A percentile compares a stretch with the other conserved stretches of the same genome.
Conservation (phyloP, 2,797 vertebrate species). For the Scleropages formosus region DNA sequence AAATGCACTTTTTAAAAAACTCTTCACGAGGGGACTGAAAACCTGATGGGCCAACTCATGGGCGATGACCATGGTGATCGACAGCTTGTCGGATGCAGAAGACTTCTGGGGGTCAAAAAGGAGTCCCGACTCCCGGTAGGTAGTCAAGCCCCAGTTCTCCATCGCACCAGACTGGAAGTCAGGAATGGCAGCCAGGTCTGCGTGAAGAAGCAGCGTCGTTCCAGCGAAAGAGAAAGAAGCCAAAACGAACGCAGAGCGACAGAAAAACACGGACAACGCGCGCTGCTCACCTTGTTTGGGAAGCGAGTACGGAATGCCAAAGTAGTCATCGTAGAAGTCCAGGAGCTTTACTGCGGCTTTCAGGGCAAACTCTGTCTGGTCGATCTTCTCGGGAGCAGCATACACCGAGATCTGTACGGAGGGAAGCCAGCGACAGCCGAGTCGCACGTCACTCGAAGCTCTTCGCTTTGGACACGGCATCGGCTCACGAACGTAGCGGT, state of each 20-base stretch:
- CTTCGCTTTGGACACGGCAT: neutral
- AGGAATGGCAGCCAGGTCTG: constrained; percentile 88
- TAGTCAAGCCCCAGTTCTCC: constrained; percentile 95
- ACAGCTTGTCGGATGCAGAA: constrained; percentile 77
- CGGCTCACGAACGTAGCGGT: neutral
- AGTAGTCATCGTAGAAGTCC: constrained; percentile 91
- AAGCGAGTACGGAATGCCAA: constrained; percentile 85
- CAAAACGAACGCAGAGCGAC: neutral
- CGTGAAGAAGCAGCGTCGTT: neutral
- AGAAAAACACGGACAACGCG: neutral
- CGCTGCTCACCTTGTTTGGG: constrained; percentile 80
- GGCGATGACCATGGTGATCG: constrained; percentile 77
- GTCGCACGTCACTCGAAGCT: no score
- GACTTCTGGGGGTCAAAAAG: constrained; percentile 79
- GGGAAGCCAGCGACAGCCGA: no score
- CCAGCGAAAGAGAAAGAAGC: neutral
- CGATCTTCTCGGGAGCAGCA: constrained; percentile 79
- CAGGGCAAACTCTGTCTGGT: constrained; percentile 80
- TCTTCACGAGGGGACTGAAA: neutral
- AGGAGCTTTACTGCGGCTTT: constrained; percentile 82
- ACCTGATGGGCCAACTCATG: constrained; percentile 92
- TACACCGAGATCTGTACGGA: constrained; percentile 79
- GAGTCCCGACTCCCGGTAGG: constrained; percentile 78
- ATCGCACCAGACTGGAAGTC: constrained; percentile 90
- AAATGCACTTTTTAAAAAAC: neutral